Percentiles rank a stretch among this genome's conserved stretches.
Conservation (phyloP, 2,888 invertebrate species). For the Liposcelis brunnea region DNA sequence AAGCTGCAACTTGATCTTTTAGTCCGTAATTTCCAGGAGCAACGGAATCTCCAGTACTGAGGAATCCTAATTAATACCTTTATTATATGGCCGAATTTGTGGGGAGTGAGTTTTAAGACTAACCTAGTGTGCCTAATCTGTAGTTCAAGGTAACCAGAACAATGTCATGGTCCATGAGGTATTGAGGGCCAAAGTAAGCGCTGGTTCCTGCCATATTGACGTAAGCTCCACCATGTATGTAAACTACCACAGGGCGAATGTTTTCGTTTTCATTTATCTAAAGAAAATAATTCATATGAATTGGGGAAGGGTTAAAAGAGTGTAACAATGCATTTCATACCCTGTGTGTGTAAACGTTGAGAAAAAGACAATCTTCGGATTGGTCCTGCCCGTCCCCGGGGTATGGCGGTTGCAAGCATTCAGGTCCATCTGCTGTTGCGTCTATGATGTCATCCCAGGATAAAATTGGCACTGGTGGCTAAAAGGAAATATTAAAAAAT, state of each 20-base stretch:
- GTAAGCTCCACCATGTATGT: slow-evolving; percentile 24
- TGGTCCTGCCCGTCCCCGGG: slow-evolving; percentile 13
- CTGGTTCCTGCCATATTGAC: slow-evolving; percentile 17
- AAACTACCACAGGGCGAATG: slow-evolving; percentile 22
- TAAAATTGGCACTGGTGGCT: slow-evolving; percentile 19
- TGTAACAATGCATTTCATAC: too few relatives aligned
- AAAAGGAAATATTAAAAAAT: background rate
- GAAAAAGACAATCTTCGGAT: too few relatives aligned
- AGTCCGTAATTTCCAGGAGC: slow-evolving; percentile 33
- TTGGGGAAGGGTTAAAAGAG: too few relatives aligned
- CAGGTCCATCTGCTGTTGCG: slow-evolving; percentile 27
- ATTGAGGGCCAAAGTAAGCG: slow-evolving; percentile 14
- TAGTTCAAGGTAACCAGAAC: slow-evolving; percentile 17
- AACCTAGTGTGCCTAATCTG: slow-evolving; percentile 12
- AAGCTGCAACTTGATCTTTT: slow-evolving; percentile 30
- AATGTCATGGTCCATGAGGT: slow-evolving; percentile 15
- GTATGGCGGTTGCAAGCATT: slow-evolving; percentile 25
- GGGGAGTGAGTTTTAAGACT: too few relatives aligned
- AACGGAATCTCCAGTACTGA: slow-evolving; percentile 29
- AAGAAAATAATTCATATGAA: too few relatives aligned
- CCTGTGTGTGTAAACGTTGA: too few relatives aligned
- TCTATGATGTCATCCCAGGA: slow-evolving; percentile 25
- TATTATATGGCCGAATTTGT: too few relatives aligned
- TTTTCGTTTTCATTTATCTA: too few relatives aligned
- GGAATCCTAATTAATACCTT: slow-evolving; percentile 19